Percentiles rank a stretch among this genome's conserved stretches.
Evolutionary conservation across 2,888 invertebrate species (phyloP).

Genomic region (Diarsia mendica): DNA sequence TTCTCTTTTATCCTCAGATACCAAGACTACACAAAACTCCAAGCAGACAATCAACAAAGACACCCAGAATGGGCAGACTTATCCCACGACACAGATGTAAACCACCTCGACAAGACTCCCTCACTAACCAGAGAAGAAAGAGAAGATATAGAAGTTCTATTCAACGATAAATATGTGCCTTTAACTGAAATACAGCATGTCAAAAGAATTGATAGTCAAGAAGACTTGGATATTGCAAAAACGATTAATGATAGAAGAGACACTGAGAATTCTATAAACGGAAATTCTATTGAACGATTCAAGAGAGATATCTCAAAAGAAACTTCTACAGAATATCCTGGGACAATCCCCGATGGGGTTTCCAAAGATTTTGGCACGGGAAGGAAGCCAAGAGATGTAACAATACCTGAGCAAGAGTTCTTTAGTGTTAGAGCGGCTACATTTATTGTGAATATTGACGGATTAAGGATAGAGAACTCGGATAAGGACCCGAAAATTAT

Average conservation of each 20-base stretch:
- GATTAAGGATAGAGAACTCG: slow-evolving; percentile 90
- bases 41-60: slow-evolving; percentile 2
- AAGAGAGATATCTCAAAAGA: slow-evolving; percentile 18
- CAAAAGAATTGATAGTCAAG: slow-evolving; percentile 1
- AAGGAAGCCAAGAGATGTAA: slow-evolving; percentile 62
- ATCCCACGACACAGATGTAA: slow-evolving; percentile 84
- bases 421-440: slow-evolving; percentile 68
- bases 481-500: slow-evolving; percentile 89
- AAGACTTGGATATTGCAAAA: slow-evolving; percentile 10
- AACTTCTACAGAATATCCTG: neutral
- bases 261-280: slow-evolving; percentile 16
- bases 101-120: slow-evolving; percentile 73
- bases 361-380: slow-evolving; percentile 10
- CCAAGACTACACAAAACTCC: neutral
- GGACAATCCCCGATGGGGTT: neutral
- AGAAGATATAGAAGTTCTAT: slow-evolving; percentile 77
- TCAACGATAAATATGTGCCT: slow-evolving; percentile 75
- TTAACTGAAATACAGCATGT: slow-evolving; percentile 66
- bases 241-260: neutral
- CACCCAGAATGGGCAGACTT: slow-evolving; percentile 78
- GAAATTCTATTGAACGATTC: slow-evolving; percentile 47
- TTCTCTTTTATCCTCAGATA: slow-evolving; percentile 50
- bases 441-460: slow-evolving; percentile 82
- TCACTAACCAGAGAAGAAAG: slow-evolving; percentile 74
- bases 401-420: slow-evolving; percentile 66